Evolutionary conservation across 2,113 vertebrate genomes (phyloP).

Genomic region (Pagrus major): DNA sequence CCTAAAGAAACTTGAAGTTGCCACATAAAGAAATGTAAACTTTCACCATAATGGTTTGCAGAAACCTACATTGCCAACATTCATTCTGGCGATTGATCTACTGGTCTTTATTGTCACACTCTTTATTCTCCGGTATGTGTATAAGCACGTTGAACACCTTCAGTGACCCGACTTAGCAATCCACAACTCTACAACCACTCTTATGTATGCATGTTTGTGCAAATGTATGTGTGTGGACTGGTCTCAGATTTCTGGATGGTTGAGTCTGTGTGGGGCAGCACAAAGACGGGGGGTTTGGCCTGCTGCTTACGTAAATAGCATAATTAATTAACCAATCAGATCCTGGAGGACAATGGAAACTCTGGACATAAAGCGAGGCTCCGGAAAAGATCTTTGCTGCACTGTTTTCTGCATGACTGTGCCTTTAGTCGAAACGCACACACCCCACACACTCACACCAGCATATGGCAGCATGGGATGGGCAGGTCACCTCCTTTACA

Average conservation of each 20-base stretch:
- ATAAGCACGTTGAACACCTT: neutral
- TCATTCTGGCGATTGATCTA: too few species aligned
- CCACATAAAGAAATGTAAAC: too few species aligned
- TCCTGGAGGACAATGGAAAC: constrained; percentile 65
- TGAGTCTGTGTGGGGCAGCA: constrained; percentile 16
- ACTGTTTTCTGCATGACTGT: constrained; percentile 83
- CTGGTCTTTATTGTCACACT: neutral
- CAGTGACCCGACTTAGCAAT: neutral
- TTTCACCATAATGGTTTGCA: too few species aligned
- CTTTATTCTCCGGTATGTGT: neutral
- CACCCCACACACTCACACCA: constrained; percentile 19
- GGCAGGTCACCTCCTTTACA: constrained; percentile 49
- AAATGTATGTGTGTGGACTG: constrained; percentile 14
- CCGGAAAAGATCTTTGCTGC: constrained; percentile 71
- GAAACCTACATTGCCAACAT: too few species aligned
- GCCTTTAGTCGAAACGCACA: constrained; percentile 65
- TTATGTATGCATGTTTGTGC: constrained; percentile 15
- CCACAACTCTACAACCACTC: constrained; percentile 5
- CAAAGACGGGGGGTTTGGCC: constrained; percentile 50
- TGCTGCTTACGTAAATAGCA: constrained; percentile 74
- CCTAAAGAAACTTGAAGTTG: too few species aligned
- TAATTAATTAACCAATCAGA: constrained; percentile 83
- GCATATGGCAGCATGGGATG: constrained; percentile 68
- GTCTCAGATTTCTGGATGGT: constrained; percentile 52
- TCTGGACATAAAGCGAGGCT: constrained; percentile 55